Base-by-base conservation (phyloP, 1,140 invertebrate genomes). In the Drosophila ohnishii region DNA sequence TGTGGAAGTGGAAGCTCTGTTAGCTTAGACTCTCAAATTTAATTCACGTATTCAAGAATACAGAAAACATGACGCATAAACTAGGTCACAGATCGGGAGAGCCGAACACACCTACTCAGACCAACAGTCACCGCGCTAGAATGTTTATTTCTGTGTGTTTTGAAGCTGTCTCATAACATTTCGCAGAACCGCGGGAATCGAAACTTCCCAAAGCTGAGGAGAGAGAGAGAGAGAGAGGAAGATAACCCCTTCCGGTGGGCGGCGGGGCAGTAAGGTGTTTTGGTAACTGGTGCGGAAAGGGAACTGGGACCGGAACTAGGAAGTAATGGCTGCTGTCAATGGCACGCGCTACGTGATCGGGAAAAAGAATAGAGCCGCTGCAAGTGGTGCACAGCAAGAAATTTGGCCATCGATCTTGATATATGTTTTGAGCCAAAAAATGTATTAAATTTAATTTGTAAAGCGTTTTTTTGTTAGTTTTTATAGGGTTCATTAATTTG, bases 261-360 rank as follows among this genome's bases (percentile, higher is more conserved):
- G 39, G 56, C 10, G 44, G 44, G 19, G 35, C 16, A 34, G 50
- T 22, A 10, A 5, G 28, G 25, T 9, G 61, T 8, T 13, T 34
- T 44, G 48, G 11, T 6, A 55, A 37, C 34, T 25, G 51, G 51
- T 22, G 40, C 19, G 40, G 34, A 70, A 69, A 39, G 62, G 72
- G 47, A 39, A 25, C 51, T 55, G 64, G 25, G 25, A 70, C 35
- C 67, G 67, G 67, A 75, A 75, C 73, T 66, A 66, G 73, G 72
- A 75, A 75, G 51, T 39, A 37, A 65, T 75, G 61, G 37, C 70
- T 35, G 42, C 74, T 75, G 72, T 75, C 53, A 58, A 42, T 56
- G 72, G 71, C 73, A 75, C 73, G 61, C 61, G 73, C 55, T 66
- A 55, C 72, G 40, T 75, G 73, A 50, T 70, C 39, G 45, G 67